A percentile compares a stretch with the other conserved stretches of the same genome.
These are phyloP conservation scores for Brachyalestes nurse DNA, from an alignment of 2,797 vertebrate genomes.

Conservation along the genomic window DNA sequence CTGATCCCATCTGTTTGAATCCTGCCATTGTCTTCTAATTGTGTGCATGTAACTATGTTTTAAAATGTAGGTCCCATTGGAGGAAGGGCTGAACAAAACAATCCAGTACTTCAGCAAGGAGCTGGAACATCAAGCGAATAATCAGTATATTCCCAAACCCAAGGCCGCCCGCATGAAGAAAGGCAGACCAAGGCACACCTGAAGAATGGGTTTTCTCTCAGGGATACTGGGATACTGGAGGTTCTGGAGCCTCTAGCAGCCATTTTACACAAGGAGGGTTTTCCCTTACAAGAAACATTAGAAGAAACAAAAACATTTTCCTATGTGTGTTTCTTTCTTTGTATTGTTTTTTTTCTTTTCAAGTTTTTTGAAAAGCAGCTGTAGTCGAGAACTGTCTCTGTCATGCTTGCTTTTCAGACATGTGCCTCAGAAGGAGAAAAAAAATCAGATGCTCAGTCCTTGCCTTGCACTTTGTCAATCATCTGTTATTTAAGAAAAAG, in stretches of 20 bases:
- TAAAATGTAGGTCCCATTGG: slow-evolving; percentile 88
- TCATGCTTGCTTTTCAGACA: slow-evolving; percentile 64
- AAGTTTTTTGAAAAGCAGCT: slow-evolving; percentile 31
- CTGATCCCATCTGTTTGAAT: background rate
- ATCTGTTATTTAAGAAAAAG: slow-evolving; percentile 88
- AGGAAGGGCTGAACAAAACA: slow-evolving; percentile 98
- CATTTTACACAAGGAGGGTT: slow-evolving; percentile 57
- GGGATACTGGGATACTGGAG: slow-evolving; percentile 59
- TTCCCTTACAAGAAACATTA: background rate
- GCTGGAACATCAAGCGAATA: slow-evolving; percentile 96
- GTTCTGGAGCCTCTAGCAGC: slow-evolving; percentile 68
- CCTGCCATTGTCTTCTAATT: background rate
- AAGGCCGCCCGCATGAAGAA: slow-evolving; percentile 97
- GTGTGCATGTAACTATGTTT: background rate
- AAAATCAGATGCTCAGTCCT: slow-evolving; percentile 71
- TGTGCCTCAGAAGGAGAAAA: slow-evolving; percentile 74
- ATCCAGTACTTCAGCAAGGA: slow-evolving; percentile 98
- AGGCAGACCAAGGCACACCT: slow-evolving; percentile 91
- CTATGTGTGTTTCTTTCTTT: background rate
- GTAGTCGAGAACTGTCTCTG: slow-evolving; percentile 26
- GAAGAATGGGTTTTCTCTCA: slow-evolving; percentile 77
- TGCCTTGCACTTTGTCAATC: slow-evolving; percentile 85
- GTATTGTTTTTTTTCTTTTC: background rate
- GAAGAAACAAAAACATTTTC: slow-evolving; percentile 1
- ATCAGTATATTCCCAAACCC: slow-evolving; percentile 98